These are phyloP conservation scores for Blastobasis adustella DNA, from an alignment of 2,888 invertebrate genomes.

Conservation along the genomic window DNA sequence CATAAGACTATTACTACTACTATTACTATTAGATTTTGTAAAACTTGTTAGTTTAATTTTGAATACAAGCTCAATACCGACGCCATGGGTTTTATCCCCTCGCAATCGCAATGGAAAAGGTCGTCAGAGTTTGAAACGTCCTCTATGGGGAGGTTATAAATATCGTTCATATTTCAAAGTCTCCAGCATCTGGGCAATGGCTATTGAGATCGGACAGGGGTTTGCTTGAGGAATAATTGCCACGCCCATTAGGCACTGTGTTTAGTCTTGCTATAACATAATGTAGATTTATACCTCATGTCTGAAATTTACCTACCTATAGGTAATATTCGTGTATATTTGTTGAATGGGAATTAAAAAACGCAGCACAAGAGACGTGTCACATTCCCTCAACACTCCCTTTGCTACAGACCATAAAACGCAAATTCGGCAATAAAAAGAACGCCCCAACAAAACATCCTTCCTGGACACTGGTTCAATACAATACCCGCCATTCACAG, in stretches of 20 bases:
- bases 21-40: too few species aligned
- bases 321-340: too few species aligned
- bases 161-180: conserved; percentile 73
- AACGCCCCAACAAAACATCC: conserved; percentile 65
- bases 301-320: too few species aligned
- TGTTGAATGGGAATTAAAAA: too few species aligned
- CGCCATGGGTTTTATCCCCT: too few species aligned
- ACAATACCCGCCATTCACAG: conserved; percentile 64
- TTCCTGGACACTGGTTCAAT: conserved; percentile 73
- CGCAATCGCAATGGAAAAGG: not conserved
- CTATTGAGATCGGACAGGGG: conserved; percentile 46
- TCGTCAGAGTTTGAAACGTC: conserved; percentile 19
- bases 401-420: conserved; percentile 67
- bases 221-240: conserved; percentile 50
- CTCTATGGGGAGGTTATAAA: conserved; percentile 45
- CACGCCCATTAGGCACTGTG: not conserved
- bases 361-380: too few species aligned
- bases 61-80: too few species aligned
- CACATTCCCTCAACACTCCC: conserved; percentile 57
- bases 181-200: conserved; percentile 70
- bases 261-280: not conserved
- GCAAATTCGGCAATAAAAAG: conserved; percentile 73
- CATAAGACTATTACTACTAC: too few species aligned
- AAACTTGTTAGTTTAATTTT: too few species aligned
- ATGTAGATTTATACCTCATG: too few species aligned